phyloP scores from a whole-genome alignment of 2,797 vertebrate genomes.

The Diplodus puntazzo region DNA sequence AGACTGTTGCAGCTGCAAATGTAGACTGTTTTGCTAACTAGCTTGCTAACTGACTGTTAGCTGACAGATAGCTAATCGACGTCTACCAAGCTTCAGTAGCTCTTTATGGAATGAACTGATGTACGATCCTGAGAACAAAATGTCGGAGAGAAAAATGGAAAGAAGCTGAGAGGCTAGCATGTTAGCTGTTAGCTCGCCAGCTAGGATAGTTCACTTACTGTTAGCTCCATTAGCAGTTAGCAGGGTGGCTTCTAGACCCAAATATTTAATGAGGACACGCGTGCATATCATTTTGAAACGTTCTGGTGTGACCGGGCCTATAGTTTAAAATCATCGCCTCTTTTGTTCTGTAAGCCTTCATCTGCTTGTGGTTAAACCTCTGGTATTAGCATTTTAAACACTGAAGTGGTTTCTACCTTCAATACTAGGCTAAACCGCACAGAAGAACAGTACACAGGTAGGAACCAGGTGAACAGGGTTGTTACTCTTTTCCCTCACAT shows the following conservation, averaged over 20 bases:
- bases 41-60: not conserved
- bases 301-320: not conserved
- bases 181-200: not conserved
- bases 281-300: no score
- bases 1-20: not conserved
- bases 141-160: not conserved
- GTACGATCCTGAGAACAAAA: not conserved
- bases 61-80: not conserved
- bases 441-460: not conserved
- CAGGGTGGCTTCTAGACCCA: not conserved
- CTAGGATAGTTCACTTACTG: not conserved
- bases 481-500: not conserved
- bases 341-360: not conserved
- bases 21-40: not conserved
- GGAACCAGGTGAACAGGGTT: not conserved
- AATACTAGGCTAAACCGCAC: conserved; percentile 14
- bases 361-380: not conserved
- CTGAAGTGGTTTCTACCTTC: not conserved
- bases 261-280: not conserved
- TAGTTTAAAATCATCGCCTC: not conserved
- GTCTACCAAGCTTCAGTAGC: not conserved
- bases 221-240: not conserved
- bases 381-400: not conserved
- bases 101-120: not conserved
- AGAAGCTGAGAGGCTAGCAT: not conserved